phyloP scores from a whole-genome alignment of 2,113 vertebrate species.

The Columba janthina region DNA sequence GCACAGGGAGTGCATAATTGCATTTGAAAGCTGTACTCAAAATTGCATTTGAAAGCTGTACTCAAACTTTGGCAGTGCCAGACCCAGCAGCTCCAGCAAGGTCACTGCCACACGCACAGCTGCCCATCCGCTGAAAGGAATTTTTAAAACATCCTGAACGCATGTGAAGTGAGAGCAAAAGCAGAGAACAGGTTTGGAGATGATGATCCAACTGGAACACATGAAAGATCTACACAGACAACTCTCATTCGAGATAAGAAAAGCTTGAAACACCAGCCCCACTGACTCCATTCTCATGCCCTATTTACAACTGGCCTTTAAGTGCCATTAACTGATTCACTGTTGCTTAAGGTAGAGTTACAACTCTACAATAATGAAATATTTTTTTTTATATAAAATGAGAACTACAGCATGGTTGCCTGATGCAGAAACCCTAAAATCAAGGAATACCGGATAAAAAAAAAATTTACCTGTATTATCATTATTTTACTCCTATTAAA shows the following conservation, averaged over 20 bases:
- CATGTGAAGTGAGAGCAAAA: not conserved
- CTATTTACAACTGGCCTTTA: constrained; percentile 41
- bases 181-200: not conserved
- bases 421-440: not conserved
- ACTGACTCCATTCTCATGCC: constrained; percentile 39
- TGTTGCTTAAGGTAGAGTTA: constrained; percentile 7
- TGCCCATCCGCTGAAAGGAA: not conserved
- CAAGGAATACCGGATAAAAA: not conserved
- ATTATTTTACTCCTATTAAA: not conserved
- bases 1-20: not conserved
- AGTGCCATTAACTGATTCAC: constrained; percentile 12
- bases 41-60: not conserved
- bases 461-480: not conserved
- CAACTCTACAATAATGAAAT: not conserved
- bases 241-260: not conserved
- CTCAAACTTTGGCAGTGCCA: not conserved
- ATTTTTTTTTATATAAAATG: not conserved
- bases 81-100: not conserved
- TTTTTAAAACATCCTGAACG: not conserved
- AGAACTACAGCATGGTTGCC: not conserved
- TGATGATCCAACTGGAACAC: not conserved
- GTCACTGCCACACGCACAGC: not conserved
- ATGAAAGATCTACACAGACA: not conserved
- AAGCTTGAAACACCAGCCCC: not conserved
- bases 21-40: not conserved